These are phyloP conservation scores for Sciurus carolinensis DNA, from an alignment of 2,797 vertebrate genomes.

Conservation along the genomic window DNA sequence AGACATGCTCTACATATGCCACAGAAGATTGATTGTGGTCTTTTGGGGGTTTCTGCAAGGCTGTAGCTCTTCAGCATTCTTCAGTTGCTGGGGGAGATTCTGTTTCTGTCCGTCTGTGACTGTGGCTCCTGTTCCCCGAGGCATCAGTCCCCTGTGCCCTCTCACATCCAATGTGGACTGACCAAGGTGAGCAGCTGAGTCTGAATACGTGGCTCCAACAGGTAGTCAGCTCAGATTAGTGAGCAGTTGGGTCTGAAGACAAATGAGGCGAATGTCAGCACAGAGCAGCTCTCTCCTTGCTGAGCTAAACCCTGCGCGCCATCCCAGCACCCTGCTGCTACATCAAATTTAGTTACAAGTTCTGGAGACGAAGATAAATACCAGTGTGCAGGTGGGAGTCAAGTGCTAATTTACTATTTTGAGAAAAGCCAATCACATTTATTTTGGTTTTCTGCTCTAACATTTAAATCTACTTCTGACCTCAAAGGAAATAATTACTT, in stretches of 20 bases:
- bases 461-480: conserved; percentile 68
- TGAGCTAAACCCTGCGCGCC: not conserved
- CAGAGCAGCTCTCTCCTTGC: not conserved
- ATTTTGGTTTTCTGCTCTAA: conserved; percentile 49
- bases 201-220: not conserved
- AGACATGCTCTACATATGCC: not conserved
- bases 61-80: not conserved
- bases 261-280: not conserved
- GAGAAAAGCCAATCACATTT: conserved; percentile 66
- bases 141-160: not conserved
- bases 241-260: not conserved
- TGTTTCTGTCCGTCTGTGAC: rapidly evolving
- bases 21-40: not conserved
- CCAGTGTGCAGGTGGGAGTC: conserved; percentile 57
- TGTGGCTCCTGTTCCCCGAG: not conserved
- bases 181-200: not conserved
- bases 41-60: not conserved
- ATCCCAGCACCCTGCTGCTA: not conserved
- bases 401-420: conserved; percentile 55
- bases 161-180: not conserved
- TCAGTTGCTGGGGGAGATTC: not conserved
- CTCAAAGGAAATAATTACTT: conserved; percentile 69
- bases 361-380: conserved; percentile 30
- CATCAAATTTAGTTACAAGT: not conserved
- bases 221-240: not conserved